These are phyloP conservation scores for Buteo buteo DNA, from an alignment of 2,113 vertebrate species.

Conservation along the genomic window DNA sequence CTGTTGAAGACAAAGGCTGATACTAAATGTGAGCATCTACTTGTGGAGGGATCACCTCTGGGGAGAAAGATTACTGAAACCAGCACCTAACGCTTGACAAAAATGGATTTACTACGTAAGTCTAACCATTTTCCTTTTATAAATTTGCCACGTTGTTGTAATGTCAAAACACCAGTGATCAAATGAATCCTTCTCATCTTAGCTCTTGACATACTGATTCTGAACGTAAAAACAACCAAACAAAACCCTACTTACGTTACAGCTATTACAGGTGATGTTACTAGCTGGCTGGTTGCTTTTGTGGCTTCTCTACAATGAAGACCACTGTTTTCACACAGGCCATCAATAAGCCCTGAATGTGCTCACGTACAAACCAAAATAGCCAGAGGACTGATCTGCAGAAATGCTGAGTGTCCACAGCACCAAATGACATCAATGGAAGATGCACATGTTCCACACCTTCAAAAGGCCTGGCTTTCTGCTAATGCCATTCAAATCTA, in stretches of 20 bases:
- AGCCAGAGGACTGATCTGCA: background rate
- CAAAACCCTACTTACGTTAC: background rate
- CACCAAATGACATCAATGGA: background rate
- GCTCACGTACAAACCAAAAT: background rate
- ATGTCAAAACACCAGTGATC: background rate
- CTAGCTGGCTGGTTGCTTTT: background rate
- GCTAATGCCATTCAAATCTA: background rate
- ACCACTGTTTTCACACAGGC: background rate
- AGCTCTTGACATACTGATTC: background rate
- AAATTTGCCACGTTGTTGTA: background rate
- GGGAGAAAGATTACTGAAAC: background rate
- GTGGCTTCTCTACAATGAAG: background rate
- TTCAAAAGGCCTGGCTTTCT: background rate
- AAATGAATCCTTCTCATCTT: background rate
- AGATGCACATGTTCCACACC: background rate
- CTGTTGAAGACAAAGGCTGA: background rate
- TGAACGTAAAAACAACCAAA: background rate
- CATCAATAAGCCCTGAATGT: background rate
- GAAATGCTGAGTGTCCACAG: background rate
- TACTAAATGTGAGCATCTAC: background rate
- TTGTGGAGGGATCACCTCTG: background rate
- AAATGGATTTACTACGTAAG: background rate
- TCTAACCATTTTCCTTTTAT: background rate
- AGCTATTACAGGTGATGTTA: background rate
- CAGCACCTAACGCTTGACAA: background rate